Evolutionary conservation across 2,113 vertebrate genomes (phyloP).

Genomic region (Isurus oxyrinchus): DNA sequence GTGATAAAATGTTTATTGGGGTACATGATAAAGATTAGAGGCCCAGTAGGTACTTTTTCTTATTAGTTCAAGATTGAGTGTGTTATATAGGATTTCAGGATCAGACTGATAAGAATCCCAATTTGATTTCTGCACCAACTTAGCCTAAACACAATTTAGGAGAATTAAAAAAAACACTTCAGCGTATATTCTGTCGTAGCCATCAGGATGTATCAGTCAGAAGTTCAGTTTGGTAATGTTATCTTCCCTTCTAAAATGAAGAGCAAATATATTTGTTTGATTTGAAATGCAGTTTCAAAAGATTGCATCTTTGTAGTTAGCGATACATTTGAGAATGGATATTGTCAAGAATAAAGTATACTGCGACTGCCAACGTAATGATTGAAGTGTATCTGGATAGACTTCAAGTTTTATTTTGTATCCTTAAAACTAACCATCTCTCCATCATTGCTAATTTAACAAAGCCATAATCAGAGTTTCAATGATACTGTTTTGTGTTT

Average conservation of each 20-base stretch:
- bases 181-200: background rate
- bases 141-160: background rate
- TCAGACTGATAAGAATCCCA: background rate
- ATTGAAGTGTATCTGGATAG: constrained; percentile 51
- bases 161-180: background rate
- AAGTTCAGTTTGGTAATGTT: background rate
- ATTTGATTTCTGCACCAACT: background rate
- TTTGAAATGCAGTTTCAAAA: background rate
- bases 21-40: background rate
- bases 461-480: background rate
- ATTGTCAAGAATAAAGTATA: background rate
- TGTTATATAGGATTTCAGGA: background rate
- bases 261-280: background rate
- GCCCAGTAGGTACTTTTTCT: background rate
- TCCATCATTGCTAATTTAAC: constrained; percentile 36
- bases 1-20: background rate
- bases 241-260: background rate
- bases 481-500: background rate
- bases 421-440: constrained; percentile 36
- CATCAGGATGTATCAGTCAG: too few relatives aligned
- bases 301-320: background rate
- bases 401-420: constrained; percentile 43
- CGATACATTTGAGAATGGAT: background rate
- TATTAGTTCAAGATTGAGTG: background rate
- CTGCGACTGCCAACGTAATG: background rate